Percentiles rank a stretch among this genome's conserved stretches.
Evolutionary conservation across 2,113 vertebrate species (phyloP).

Genomic region (Stigmatopora nigra): DNA sequence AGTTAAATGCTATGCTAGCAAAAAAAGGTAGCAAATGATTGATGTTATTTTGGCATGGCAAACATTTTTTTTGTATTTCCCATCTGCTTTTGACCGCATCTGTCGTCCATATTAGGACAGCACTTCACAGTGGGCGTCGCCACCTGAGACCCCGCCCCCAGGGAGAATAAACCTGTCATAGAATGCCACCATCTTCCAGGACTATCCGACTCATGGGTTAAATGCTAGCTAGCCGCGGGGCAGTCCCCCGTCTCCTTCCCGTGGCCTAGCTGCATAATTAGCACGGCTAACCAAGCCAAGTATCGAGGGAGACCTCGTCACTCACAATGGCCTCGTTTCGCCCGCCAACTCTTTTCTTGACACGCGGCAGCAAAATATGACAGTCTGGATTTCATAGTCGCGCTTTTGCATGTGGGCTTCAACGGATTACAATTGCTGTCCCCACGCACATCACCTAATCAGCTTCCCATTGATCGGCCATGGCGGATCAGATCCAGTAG

Average conservation of each 20-base stretch:
- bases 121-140: constrained; percentile 11
- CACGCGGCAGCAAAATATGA: constrained; percentile 20
- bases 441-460: neutral
- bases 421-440: neutral
- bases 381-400: neutral
- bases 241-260: constrained; percentile 53
- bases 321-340: constrained; percentile 28
- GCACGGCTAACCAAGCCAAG: constrained; percentile 55
- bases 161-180: constrained; percentile 33
- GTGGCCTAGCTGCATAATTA: constrained; percentile 63
- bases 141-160: constrained; percentile 47
- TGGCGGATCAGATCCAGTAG: neutral
- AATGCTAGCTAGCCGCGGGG: constrained; percentile 30
- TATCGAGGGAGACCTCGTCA: constrained; percentile 43
- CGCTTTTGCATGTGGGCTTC: neutral
- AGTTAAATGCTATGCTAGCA: too few species aligned
- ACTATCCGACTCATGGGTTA: constrained; percentile 7
- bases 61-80: constrained; percentile 4
- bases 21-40: too few species aligned
- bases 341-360: constrained; percentile 7
- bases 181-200: constrained; percentile 16
- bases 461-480: neutral
- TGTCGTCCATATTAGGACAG: constrained; percentile 44
- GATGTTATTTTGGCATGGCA: neutral
- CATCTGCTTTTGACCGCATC: constrained; percentile 43